phyloP scores from a whole-genome alignment of 2,113 vertebrate species.

The Colossoma macropomum region DNA sequence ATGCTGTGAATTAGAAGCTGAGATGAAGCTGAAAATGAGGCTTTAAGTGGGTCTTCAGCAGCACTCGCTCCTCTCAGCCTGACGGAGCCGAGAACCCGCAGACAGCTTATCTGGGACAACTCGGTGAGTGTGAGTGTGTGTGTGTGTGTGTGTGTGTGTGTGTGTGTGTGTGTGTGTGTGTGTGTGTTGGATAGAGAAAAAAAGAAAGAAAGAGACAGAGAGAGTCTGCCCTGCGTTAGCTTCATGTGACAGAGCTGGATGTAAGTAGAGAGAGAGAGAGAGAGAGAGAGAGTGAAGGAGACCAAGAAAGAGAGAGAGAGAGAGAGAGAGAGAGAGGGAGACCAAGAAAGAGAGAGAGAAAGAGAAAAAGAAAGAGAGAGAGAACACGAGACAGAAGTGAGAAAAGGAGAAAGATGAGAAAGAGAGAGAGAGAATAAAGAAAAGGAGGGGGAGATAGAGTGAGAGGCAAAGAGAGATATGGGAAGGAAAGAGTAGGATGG shows the following conservation, averaged over 20 bases:
- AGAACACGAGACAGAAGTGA: background rate
- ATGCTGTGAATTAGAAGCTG: background rate
- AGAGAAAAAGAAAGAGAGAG: too few species aligned
- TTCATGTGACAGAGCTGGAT: background rate
- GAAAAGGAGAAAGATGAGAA: too few species aligned
- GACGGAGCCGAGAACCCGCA: conserved; percentile 19
- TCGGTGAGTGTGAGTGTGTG: background rate
- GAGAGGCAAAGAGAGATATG: too few species aligned
- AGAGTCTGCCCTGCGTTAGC: background rate
- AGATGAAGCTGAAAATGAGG: background rate
- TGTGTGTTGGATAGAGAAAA: conserved; percentile 11
- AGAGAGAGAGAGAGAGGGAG: conserved; percentile 7
- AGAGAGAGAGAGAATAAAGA: background rate
- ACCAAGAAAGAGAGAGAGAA: too few species aligned
- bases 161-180: conserved; percentile 22
- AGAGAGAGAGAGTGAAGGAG: background rate
- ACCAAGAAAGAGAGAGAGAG: background rate
- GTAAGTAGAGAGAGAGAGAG: background rate
- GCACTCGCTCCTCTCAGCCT: background rate
- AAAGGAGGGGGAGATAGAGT: too few species aligned
- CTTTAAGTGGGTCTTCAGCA: background rate
- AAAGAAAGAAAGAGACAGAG: background rate
- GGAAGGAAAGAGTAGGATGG: background rate
- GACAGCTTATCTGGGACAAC: conserved; percentile 49
- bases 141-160: background rate